Evolutionary conservation across 2,113 vertebrate species (phyloP).

Genomic region (Boleophthalmus pectinirostris): DNA sequence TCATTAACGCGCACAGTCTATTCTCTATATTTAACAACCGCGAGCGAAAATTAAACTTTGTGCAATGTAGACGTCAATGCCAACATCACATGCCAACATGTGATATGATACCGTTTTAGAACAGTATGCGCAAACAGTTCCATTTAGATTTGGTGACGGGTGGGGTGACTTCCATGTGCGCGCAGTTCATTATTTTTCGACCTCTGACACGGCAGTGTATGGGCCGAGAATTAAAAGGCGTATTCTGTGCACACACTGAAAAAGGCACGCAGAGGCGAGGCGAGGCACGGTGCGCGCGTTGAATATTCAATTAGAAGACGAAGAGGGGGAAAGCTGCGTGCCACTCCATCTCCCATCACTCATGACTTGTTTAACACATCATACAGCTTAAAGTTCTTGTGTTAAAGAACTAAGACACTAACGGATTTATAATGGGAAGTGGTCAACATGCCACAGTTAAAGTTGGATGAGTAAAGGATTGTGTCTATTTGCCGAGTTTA

Average conservation of each 20-base stretch:
- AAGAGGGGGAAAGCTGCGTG: constrained; percentile 54
- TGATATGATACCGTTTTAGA: neutral
- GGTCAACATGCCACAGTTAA: constrained; percentile 15
- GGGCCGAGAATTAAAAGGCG: constrained; percentile 84
- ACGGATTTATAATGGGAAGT: constrained; percentile 41
- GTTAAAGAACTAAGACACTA: constrained; percentile 50
- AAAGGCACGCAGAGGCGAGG: constrained; percentile 61
- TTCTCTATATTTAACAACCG: neutral
- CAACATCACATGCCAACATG: neutral
- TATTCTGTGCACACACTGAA: constrained; percentile 65
- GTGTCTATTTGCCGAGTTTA: neutral
- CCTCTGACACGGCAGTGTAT: constrained; percentile 86
- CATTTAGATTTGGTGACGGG: constrained; percentile 55
- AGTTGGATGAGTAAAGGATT: neutral
- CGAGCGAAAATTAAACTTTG: neutral
- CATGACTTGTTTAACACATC: constrained; percentile 73
- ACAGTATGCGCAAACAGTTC: neutral
- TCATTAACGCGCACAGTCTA: too few relatives aligned
- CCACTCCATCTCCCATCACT: constrained; percentile 68
- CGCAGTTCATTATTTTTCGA: constrained; percentile 93
- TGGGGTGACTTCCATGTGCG: constrained; percentile 89
- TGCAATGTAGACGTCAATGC: neutral
- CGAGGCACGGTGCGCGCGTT: constrained; percentile 59
- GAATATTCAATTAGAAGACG: constrained; percentile 74
- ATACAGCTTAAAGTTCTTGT: constrained; percentile 65